Evolutionary conservation across 2,113 vertebrate genomes (phyloP).

Genomic region (Calidris pugnax): DNA sequence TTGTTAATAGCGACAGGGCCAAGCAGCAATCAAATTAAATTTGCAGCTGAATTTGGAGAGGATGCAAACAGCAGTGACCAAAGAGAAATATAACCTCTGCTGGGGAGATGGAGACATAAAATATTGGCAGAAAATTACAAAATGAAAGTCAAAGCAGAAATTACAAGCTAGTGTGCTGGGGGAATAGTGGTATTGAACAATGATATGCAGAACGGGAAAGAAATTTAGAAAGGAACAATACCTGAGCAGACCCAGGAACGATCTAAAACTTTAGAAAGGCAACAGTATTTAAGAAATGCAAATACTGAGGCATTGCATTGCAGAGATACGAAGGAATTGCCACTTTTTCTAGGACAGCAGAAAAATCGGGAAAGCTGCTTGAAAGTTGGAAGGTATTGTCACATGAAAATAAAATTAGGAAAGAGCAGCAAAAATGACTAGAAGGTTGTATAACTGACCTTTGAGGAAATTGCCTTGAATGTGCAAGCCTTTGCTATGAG

Average conservation of each 20-base stretch:
- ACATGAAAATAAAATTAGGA: background rate
- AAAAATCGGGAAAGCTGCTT: background rate
- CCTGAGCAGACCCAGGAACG: background rate
- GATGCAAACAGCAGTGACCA: background rate
- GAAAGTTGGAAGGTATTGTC: background rate
- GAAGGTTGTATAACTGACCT: background rate
- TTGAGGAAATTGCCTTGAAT: background rate
- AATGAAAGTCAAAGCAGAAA: slow-evolving; percentile 22
- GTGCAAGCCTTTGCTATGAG: background rate
- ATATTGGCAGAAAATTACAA: slow-evolving; percentile 39
- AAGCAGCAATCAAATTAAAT: slow-evolving; percentile 56
- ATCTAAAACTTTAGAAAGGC: background rate
- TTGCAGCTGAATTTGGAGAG: slow-evolving; percentile 23
- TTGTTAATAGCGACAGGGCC: background rate
- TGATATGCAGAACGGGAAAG: background rate
- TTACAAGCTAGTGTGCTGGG: background rate
- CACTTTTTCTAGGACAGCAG: background rate
- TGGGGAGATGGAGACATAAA: background rate
- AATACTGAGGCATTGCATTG: background rate
- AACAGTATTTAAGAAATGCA: background rate
- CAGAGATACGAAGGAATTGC: background rate
- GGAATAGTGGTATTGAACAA: slow-evolving; percentile 4
- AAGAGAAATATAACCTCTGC: slow-evolving; percentile 30
- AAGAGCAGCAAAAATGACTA: background rate
- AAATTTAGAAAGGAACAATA: background rate